Evolutionary conservation across 2,113 vertebrate genomes (phyloP).

Genomic region (Sisor rabdophorus): DNA sequence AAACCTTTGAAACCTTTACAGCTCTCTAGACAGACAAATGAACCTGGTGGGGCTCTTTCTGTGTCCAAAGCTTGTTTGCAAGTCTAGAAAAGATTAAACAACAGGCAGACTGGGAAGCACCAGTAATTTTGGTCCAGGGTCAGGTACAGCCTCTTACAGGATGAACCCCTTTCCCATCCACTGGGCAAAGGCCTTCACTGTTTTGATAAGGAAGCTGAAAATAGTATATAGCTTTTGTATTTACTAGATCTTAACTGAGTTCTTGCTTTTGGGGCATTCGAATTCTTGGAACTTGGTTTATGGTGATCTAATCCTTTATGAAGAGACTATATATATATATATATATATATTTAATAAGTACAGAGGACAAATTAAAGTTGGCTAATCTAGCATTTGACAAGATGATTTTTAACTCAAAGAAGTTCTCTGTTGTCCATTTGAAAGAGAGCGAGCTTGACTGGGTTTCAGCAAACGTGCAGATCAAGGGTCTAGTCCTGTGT

Average conservation of each 20-base stretch:
- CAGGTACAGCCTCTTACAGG: slow-evolving; percentile 6
- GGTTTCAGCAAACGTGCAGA: slow-evolving; percentile 9
- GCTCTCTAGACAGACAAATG: slow-evolving; percentile 11
- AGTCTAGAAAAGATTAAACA: slow-evolving; percentile 40
- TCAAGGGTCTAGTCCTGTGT: slow-evolving; percentile 4
- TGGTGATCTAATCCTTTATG: background rate
- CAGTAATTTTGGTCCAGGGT: background rate
- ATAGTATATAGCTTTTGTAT: background rate
- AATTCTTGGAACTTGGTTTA: background rate
- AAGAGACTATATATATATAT: background rate
- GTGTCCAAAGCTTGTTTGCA: slow-evolving; percentile 26
- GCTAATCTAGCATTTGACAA: background rate
- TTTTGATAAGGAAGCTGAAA: background rate
- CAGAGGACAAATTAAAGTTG: background rate
- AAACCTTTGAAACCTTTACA: slow-evolving; percentile 26
- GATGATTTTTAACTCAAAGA: background rate
- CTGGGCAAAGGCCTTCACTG: background rate
- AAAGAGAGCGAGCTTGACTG: background rate
- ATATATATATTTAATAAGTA: background rate
- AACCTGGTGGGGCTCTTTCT: background rate
- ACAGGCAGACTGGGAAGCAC: background rate
- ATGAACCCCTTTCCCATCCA: background rate
- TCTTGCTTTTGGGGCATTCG: background rate
- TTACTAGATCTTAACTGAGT: background rate
- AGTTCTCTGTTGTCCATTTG: background rate